A percentile compares a stretch with the other conserved stretches of the same genome.
These are phyloP conservation scores for Calameuta filiformis DNA, from an alignment of 2,888 invertebrate genomes.

Conservation along the genomic window DNA sequence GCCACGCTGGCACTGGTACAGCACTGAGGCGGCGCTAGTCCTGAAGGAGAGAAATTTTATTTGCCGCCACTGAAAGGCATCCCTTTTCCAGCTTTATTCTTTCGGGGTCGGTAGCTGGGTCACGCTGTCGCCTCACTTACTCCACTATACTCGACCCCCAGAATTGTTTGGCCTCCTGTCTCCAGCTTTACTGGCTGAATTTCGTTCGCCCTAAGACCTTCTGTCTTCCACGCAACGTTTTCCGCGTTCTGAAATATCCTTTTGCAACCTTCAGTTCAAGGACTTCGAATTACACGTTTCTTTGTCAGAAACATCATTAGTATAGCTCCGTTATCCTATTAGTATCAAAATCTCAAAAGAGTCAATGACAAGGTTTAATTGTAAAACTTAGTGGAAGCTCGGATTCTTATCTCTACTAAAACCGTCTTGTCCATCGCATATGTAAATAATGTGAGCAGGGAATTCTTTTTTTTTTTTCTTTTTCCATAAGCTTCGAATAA, in stretches of 20 bases:
- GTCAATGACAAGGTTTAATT: too few relatives aligned
- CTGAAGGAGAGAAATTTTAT: constrained; percentile 45
- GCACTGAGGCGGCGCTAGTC: constrained; percentile 6
- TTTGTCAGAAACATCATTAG: too few relatives aligned
- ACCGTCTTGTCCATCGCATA: too few relatives aligned
- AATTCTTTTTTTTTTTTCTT: too few relatives aligned
- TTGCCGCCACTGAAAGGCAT: constrained; percentile 35
- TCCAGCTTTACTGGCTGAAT: constrained; percentile 15
- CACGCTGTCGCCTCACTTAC: constrained; percentile 38
- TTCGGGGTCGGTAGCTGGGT: constrained; percentile 29
- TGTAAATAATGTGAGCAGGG: too few relatives aligned
- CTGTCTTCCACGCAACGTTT: not conserved
- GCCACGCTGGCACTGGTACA: too few relatives aligned
- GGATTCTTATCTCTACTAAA: too few relatives aligned
- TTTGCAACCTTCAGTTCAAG: constrained; percentile 15
- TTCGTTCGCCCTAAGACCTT: constrained; percentile 13
- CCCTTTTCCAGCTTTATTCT: constrained; percentile 33
- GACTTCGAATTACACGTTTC: too few relatives aligned
- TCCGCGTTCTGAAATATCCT: constrained; percentile 11
- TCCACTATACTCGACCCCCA: constrained; percentile 19
- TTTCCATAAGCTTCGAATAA: too few relatives aligned
- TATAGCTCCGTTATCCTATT: too few relatives aligned
- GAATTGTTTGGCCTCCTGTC: constrained; percentile 30
- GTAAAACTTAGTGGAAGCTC: too few relatives aligned
- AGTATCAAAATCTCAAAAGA: too few relatives aligned